Conservation (phyloP, 2,797 vertebrate species). For the Sphenodon punctatus region DNA sequence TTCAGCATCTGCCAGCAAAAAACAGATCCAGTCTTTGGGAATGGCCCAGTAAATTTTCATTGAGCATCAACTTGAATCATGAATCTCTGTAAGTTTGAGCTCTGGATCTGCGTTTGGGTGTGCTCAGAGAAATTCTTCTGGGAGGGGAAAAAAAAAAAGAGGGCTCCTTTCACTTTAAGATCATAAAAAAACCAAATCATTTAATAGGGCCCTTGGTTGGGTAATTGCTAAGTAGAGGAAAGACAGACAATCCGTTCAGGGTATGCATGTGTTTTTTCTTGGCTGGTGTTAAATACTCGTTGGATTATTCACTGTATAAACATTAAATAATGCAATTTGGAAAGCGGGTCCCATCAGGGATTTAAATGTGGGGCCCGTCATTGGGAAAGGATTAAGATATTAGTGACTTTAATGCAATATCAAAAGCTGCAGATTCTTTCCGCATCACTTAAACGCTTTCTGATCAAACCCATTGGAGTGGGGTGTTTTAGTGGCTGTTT, state of each 20-base stretch:
- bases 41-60: too few relatives aligned
- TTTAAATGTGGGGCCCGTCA: conserved; percentile 69
- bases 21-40: too few relatives aligned
- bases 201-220: conserved; percentile 66
- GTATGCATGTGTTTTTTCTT: conserved; percentile 61
- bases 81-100: conserved; percentile 53
- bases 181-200: conserved; percentile 60
- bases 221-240: conserved; percentile 62
- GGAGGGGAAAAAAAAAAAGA: conserved; percentile 20
- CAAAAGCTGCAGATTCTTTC: conserved; percentile 69
- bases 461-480: conserved; percentile 49
- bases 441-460: conserved; percentile 58
- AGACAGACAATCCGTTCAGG: conserved; percentile 63
- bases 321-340: conserved; percentile 82
- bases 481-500: conserved; percentile 42
- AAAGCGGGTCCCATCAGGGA: conserved; percentile 71
- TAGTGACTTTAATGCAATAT: conserved; percentile 73
- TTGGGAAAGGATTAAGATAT: conserved; percentile 77
- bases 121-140: conserved; percentile 48
- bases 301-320: conserved; percentile 78
- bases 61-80: too few relatives aligned
- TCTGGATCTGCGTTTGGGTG: background rate
- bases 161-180: conserved; percentile 58
- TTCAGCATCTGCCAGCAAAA: too few relatives aligned
- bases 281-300: conserved; percentile 73